Evolutionary conservation across 2,797 vertebrate genomes (phyloP), one percentile per base, ranked within the genome.

Genomic region (Acanthornis magna): DNA sequence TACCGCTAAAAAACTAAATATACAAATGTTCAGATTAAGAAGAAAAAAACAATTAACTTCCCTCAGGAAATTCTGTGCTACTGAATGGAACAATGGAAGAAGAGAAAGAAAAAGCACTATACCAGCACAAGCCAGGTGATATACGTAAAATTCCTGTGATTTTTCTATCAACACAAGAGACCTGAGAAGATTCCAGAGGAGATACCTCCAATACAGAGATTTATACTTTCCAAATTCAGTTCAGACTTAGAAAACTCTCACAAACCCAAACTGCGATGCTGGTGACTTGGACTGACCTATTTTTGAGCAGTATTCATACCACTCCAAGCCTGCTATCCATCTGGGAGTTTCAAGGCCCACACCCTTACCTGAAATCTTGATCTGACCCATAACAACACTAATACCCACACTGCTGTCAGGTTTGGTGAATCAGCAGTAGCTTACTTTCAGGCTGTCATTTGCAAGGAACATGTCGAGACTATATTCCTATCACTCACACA

Each of bases 381-480:
- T 32, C 14, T 40, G 67, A 71, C 13, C 53, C 7, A 1, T 27
- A 63, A 70, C 38, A 60, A 36, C 40, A 62, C 18, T 23, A 53
- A 48, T n/a, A 63, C 5, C 5, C 2, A 2, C 32, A 34, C 23
- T 30, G 21, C 0, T 10, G 38, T 36, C 27, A 43, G 32, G 55
- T 76, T 65, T 58, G 36, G 50, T 57, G 22, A 77, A 68, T 55
- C n/a, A n/a, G 53, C 34, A 63, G 45, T 13, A 76, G 29, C 29
- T 23, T 34, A 36, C 0, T 0, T 17, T 68, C 43, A 30, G 0
- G 0, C 13, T 48, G 43, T n/a, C 63, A 63, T 67, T 43, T 53
- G 68, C 38, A 82, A 88, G 54, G 40, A 76, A 74, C 26, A 18
- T 0, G 15, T 9, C 66, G 85, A 32, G 36, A 67, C 88, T 19